These are phyloP conservation scores for Sitophilus oryzae DNA, from an alignment of 1,140 invertebrate species.

Conservation along the genomic window DNA sequence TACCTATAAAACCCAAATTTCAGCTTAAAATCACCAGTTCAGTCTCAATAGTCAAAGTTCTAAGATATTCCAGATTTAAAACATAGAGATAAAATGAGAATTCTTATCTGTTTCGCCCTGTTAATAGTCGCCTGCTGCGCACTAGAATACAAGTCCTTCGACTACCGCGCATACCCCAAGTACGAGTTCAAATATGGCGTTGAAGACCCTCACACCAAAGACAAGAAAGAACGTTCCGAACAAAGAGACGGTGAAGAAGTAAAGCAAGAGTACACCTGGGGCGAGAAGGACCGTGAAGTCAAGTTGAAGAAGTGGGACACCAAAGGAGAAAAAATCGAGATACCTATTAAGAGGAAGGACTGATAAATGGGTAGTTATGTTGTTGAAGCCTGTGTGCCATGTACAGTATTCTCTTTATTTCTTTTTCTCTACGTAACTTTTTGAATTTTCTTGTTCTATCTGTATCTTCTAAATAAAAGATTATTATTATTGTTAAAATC, in stretches of 20 bases:
- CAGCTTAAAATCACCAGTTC: no score
- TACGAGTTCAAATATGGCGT: conserved; percentile 29
- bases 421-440: no score
- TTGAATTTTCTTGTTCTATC: no score
- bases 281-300: conserved; percentile 37
- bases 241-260: conserved; percentile 26
- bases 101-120: conserved; percentile 6
- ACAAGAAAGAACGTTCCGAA: conserved; percentile 30
- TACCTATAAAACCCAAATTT: no score
- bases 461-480: no score
- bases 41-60: not conserved
- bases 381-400: no score
- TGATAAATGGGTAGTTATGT: no score
- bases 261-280: conserved; percentile 32
- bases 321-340: conserved; percentile 5
- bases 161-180: conserved; percentile 27
- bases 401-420: no score
- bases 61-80: no score
- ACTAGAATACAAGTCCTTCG: conserved; percentile 7
- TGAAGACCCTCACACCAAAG: conserved; percentile 48
- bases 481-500: no score
- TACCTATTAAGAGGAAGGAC: no score
- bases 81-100: no score
- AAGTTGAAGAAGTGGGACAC: conserved; percentile 13
- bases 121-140: conserved; percentile 7